Conservation (phyloP, 1,140 invertebrate genomes). For the Ceratosolen fusciceps region DNA sequence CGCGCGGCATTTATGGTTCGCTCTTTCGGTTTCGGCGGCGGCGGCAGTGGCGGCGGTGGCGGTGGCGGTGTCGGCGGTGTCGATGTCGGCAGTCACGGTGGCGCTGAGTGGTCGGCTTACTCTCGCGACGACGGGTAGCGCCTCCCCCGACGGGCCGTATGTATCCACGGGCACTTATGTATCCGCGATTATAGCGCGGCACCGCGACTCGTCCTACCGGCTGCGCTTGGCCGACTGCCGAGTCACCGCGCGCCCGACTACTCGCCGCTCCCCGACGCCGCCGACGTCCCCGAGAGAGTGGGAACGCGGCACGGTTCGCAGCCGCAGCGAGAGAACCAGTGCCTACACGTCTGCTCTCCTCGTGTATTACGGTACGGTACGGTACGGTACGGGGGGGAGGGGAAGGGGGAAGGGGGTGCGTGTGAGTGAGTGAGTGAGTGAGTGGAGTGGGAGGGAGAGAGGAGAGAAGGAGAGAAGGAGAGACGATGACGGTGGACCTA, state of each 20-base stretch:
- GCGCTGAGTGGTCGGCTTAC: no score
- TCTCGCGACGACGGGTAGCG: not conserved
- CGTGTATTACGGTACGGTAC: no score
- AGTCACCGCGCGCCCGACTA: not conserved
- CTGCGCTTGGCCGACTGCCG: slow-evolving; percentile 13
- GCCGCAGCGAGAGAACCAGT: no score
- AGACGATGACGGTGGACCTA: no score
- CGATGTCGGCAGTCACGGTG: no score
- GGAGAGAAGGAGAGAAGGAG: no score
- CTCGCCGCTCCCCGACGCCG: not conserved
- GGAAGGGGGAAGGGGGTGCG: not conserved
- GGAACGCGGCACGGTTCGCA: no score
- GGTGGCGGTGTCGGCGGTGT: not conserved
- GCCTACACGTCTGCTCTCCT: no score
- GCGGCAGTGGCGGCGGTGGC: no score
- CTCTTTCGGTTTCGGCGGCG: not conserved
- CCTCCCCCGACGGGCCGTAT: not conserved
- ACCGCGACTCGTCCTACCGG: not conserved
- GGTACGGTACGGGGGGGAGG: no score
- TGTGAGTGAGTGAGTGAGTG: not conserved
- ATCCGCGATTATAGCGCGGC: not conserved
- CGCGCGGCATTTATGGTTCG: slow-evolving; percentile 66
- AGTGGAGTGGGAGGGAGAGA: no score
- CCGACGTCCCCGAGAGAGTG: not conserved
- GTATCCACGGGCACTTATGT: not conserved